Base-by-base conservation (phyloP, 2,797 vertebrate species). In the Hemitrygon akajei region DNA sequence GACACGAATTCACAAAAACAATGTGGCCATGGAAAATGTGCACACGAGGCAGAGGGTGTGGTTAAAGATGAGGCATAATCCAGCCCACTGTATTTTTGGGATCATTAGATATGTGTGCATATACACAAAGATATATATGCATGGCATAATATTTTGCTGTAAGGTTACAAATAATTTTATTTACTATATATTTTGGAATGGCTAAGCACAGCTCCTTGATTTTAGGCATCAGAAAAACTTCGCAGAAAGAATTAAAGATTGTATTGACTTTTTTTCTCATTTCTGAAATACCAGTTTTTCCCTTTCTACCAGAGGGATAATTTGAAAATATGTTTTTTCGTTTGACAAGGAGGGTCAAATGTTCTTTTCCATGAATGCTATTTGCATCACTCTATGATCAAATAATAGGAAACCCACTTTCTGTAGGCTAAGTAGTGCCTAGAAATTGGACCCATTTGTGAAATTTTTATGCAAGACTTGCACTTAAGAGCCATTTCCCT, bases 191-290 rank as follows among this genome's bases (percentile, higher is more conserved):
- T 71, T 76, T 76, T 73, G 91, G 69, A 76, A 93, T 76, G 91
- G 71, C 40, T 71, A 73, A 93, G 73, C 91, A 93, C 73, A 93
- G 91, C 25, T 76, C 91, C 91, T 93, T 93, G 91, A 93, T 75
- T 93, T 93, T 93, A 76, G 91, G 40, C 91, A 47, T 76, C 91
- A 93, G 91, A 93, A 93, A 93, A 73, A 93, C 76, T 71, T 93
- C 76, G 30, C 20, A 75, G 58, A 93, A 93, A 93, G 34, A 75
- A 93, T 93, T 40, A 93, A 93, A 75, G 58, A 76, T 93, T 76
- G 71, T 93, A 93, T 93, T 76, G 71, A 93, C 47, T 56, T 76
- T 93, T 75, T 89, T 69, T 69, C 30, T 37, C 27, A 56, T 86
- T 93, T 73, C 40, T 76, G 25, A 75, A 93, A 47, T 27, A 27